Evolutionary conservation across 2,797 vertebrate species (phyloP), one percentile per base, ranked within the genome.

Genomic region (Pangasius djambal): DNA sequence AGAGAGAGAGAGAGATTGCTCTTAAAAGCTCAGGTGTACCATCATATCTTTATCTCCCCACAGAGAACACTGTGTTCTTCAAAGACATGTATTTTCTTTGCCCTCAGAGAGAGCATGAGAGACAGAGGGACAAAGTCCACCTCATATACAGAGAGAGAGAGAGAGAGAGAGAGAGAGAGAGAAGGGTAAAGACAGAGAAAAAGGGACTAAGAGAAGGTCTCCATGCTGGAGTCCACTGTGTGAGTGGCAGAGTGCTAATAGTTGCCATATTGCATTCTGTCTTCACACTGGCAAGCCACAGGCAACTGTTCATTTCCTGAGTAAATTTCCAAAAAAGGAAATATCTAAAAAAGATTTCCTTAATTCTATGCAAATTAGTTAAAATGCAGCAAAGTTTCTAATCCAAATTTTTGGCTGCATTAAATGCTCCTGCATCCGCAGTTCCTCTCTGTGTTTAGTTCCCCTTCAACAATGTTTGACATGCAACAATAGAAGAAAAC

Each of bases 221-320:
- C 44, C 74, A 75, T 20, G 15, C 85, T 72, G 87, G 63, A 65
- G 74, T 70, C 34, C 78, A 61, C 61, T 84, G 18, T 74, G 55
- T 34, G 37, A 83, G 87, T 70, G 40, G 25, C 69, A 48, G 65
- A 63, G 67, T 48, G 13, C 59, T 88, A 84, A 88, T 83, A 75
- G 87, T 44, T 44, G 9, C 15, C 59, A n/a, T 40, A 63, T 83
- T 83, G 63, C 48, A 57, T 28, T 22, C n/a, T 22, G 31, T 52
- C 31, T 34, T 37, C 79, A 83, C n/a, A 40, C 79, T 28, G 55
- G 34, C 55, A 37, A 37, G 79, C 34, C 40, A 69, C 61, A 12
- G 28, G 44, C 22, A 44, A 67, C 28, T n/a, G 59, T 63, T 65
- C 37, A 48, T 40, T 83, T 48, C 40, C 82, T 65, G 82, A n/a